These are phyloP conservation scores for Ceratosolen fusciceps DNA, from an alignment of 1,140 invertebrate species.

Conservation along the genomic window DNA sequence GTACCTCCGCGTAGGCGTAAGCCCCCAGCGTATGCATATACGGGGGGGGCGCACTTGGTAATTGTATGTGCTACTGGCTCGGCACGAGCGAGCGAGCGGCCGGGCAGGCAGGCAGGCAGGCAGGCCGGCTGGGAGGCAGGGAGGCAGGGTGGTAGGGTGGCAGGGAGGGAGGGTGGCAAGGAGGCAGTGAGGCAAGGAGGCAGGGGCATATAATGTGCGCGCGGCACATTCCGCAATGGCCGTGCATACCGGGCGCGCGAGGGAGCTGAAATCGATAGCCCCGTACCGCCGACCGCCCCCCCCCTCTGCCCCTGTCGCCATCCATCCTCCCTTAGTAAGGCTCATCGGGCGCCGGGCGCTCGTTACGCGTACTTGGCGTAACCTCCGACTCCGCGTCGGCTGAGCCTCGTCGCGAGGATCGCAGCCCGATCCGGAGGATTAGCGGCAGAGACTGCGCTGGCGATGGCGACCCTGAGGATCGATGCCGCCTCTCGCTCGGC, in stretches of 20 bases:
- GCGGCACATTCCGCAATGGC: conserved; percentile 68
- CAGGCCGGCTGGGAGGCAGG: too few species aligned
- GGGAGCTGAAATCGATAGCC: conserved; percentile 68
- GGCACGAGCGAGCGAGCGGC: too few species aligned
- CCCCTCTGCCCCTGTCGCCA: too few species aligned
- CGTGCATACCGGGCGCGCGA: conserved; percentile 58
- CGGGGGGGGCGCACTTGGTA: neutral
- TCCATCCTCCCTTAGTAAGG: too few species aligned
- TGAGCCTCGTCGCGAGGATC: neutral
- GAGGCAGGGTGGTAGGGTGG: too few species aligned
- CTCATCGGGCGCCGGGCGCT: too few species aligned
- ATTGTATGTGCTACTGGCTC: conserved; percentile 1
- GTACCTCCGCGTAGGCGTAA: neutral
- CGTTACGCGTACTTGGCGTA: conserved; percentile 58
- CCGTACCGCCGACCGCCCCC: conserved; percentile 44
- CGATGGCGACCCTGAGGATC: neutral
- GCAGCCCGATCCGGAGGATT: neutral
- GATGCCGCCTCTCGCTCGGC: neutral
- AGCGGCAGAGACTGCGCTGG: neutral
- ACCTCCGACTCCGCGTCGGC: conserved; percentile 53
- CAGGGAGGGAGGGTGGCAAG: neutral
- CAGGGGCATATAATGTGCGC: conserved; percentile 54
- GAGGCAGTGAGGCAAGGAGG: neutral
- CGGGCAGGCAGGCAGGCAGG: too few species aligned
- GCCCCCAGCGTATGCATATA: too few species aligned